Evolutionary conservation across 2,797 vertebrate genomes (phyloP).

Genomic region (Heteromormyrus szaboi): DNA sequence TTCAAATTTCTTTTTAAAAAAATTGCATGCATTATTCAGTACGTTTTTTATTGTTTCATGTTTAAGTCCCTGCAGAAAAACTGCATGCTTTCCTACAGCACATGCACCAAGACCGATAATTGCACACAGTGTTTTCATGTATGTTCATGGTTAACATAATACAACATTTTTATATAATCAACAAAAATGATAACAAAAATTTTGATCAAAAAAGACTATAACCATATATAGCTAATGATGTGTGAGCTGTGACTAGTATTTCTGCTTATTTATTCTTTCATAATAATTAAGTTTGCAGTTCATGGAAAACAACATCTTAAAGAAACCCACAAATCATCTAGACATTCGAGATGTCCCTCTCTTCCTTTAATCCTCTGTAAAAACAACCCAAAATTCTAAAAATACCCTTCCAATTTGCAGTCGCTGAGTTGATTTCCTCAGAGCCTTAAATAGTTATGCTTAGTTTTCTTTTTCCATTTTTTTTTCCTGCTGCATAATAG

Average conservation of each 20-base stretch:
- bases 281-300: not conserved
- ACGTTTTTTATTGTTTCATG: not conserved
- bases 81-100: not conserved
- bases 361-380: not conserved
- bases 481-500: not conserved
- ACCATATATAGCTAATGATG: not conserved
- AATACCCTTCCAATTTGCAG: not conserved
- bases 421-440: not conserved
- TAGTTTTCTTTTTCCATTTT: not conserved
- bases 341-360: not conserved
- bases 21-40: conserved; percentile 1
- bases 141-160: not conserved
- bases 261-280: not conserved
- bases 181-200: not conserved
- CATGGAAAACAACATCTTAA: not conserved
- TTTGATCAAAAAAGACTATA: not conserved
- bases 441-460: conserved; percentile 9
- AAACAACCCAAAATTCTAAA: not conserved
- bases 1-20: not conserved
- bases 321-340: not conserved
- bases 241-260: not conserved
- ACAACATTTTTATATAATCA: not conserved
- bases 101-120: not conserved
- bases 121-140: not conserved
- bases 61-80: not conserved